Percentiles rank a stretch among this genome's conserved stretches.
phyloP scores from a whole-genome alignment of 1,140 invertebrate species.

The Orius laevigatus region DNA sequence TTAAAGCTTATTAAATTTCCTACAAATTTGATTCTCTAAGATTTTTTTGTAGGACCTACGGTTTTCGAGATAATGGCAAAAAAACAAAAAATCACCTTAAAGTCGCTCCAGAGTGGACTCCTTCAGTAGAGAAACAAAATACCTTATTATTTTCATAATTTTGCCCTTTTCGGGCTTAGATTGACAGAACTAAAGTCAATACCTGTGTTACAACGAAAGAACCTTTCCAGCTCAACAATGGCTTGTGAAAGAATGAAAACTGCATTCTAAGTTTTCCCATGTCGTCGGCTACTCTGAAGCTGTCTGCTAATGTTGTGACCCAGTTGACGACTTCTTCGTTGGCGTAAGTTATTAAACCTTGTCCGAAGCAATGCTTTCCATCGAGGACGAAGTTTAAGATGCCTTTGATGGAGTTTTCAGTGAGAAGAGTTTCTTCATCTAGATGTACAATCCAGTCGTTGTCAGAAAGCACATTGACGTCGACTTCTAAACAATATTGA shows the following conservation, averaged over 20 bases:
- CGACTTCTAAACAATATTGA: constrained; percentile 89
- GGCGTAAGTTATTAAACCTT: constrained; percentile 95
- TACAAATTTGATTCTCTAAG: too few species aligned
- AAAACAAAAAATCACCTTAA: too few species aligned
- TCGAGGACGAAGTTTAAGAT: constrained; percentile 92
- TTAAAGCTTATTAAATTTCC: too few species aligned
- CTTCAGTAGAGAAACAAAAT: too few species aligned
- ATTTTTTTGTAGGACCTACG: too few species aligned
- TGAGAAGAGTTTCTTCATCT: constrained; percentile 92
- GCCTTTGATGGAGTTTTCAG: constrained; percentile 77
- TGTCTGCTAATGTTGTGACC: constrained; percentile 91
- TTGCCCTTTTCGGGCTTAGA: too few species aligned
- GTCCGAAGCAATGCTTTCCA: constrained; percentile 90
- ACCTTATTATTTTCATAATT: too few species aligned
- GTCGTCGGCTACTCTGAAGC: constrained; percentile 89
- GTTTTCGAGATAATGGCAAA: too few species aligned
- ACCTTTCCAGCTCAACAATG: constrained; percentile 95
- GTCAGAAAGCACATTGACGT: constrained; percentile 71
- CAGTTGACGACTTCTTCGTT: constrained; percentile 94
- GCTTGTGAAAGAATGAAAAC: constrained; percentile 85
- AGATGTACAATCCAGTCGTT: constrained; percentile 95
- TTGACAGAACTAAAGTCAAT: constrained; percentile 10
- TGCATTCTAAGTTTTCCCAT: constrained; percentile 92
- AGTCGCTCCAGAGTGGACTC: too few species aligned
- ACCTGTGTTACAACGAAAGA: constrained; percentile 88